Evolutionary conservation across 2,113 vertebrate species (phyloP), one percentile per base, ranked within the genome.

Genomic region (Siniperca knerii): DNA sequence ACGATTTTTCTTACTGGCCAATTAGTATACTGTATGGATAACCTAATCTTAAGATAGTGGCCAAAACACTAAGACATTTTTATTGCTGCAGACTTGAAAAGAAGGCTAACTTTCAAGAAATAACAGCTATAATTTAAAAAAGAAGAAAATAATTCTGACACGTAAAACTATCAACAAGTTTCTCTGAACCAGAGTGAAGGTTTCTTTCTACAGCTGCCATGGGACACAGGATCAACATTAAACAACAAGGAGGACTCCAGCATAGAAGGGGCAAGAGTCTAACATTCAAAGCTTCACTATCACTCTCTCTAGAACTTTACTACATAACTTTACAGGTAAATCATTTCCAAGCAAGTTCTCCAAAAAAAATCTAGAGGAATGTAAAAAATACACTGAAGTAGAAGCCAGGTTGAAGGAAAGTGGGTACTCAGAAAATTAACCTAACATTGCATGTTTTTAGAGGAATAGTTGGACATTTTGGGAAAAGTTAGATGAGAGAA

Each of bases 61-160:
- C 6, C 18, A 40, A 77, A 54, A 52, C 57, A 33, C 4, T 20
- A 15, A 16, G 8, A 52, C 44, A 60, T 60, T n/a, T 33, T 44
- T 15, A 71, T 42, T 58, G 6, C 18, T 60, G 2, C 29, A 12
- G 37, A 61, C 69, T 57, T 48, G 4, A n/a, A 25, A 33, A 35
- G 20, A 42, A 11, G n/a, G 9, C 65, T 2, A 3, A 33, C 40
- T 50, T 57, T 6, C 16, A 57, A 64, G 21, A n/a, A 48, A 33
- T 50, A 42, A 33, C 8, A 66, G 62, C 54, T 20, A 10, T 48
- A 7, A 9, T 21, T 65, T 23, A 2, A 57, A 50, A 42, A 42
- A 42, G 29, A 52, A 71, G 29, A 72, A 50, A 52, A 80, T 42
- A 65, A 25, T 73, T 52, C 46, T 57, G 25, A 29, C 10, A n/a